Conservation (phyloP, 1,140 invertebrate genomes). For the Atta cephalotes region DNA sequence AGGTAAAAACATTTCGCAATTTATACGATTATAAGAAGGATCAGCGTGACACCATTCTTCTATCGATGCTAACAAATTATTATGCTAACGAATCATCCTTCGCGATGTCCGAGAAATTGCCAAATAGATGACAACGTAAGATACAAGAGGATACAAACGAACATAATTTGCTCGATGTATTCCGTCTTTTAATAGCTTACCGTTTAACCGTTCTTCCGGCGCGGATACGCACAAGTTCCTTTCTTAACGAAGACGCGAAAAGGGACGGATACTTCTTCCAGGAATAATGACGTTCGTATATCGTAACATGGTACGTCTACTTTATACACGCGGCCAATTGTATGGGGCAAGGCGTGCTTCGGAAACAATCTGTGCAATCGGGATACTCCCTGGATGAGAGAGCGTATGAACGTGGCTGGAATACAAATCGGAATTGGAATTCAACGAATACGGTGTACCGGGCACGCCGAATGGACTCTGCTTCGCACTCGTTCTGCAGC, state of each 20-base stretch:
- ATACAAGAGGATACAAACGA: constrained; percentile 22
- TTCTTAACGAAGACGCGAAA: constrained; percentile 62
- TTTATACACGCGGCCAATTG: constrained; percentile 49
- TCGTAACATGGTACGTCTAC: constrained; percentile 46
- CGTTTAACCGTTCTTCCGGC: constrained; percentile 49
- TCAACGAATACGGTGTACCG: constrained; percentile 66
- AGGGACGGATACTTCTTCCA: constrained; percentile 28
- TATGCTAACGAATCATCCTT: constrained; percentile 31
- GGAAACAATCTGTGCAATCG: constrained; percentile 72
- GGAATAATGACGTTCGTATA: constrained; percentile 61
- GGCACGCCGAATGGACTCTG: constrained; percentile 45
- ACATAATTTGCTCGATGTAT: constrained; percentile 23
- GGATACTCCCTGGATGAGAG: constrained; percentile 63
- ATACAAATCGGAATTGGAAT: constrained; percentile 79
- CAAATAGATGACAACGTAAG: constrained; percentile 1
- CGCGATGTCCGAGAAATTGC: constrained; percentile 27
- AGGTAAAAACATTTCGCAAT: not conserved
- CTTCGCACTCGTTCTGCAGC: constrained; percentile 28
- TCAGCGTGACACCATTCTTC: not conserved
- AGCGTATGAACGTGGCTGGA: constrained; percentile 70
- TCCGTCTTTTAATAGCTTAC: constrained; percentile 6
- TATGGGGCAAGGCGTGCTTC: constrained; percentile 58
- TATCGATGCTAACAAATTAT: constrained; percentile 37
- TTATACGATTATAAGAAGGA: not conserved
- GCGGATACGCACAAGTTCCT: constrained; percentile 59